Percentiles rank a stretch among this genome's conserved stretches.
Conservation (phyloP, 2,888 invertebrate genomes). For the Neria commutata region DNA sequence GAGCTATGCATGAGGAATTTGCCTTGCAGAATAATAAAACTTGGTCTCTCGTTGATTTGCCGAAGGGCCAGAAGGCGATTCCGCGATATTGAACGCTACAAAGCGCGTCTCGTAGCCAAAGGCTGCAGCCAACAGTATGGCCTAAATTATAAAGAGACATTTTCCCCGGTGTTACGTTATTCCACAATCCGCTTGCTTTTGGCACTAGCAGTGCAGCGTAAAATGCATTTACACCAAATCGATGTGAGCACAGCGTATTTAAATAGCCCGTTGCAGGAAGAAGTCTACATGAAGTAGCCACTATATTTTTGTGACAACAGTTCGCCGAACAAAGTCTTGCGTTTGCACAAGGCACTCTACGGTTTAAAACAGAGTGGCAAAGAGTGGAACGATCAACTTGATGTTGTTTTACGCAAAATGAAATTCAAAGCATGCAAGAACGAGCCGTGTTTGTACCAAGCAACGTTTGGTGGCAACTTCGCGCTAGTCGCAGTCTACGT, state of each 20-base stretch:
- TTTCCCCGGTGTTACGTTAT: slow-evolving; percentile 32
- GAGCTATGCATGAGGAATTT: neutral
- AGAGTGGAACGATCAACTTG: slow-evolving; percentile 35
- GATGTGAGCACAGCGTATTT: slow-evolving; percentile 34
- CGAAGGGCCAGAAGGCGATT: slow-evolving; percentile 23
- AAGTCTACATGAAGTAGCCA: slow-evolving; percentile 31
- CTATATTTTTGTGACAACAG: slow-evolving; percentile 11
- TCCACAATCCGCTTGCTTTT: slow-evolving; percentile 31
- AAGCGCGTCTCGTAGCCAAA: slow-evolving; percentile 31
- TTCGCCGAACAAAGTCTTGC: slow-evolving; percentile 18
- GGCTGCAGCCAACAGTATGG: slow-evolving; percentile 27
- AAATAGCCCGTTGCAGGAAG: slow-evolving; percentile 33
- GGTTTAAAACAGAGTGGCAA: slow-evolving; percentile 35
- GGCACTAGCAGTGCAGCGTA: slow-evolving; percentile 32
- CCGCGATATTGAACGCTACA: slow-evolving; percentile 25
- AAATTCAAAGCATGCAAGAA: slow-evolving; percentile 25
- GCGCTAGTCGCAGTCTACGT: slow-evolving; percentile 32
- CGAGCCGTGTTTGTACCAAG: slow-evolving; percentile 29
- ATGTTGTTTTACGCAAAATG: slow-evolving; percentile 25
- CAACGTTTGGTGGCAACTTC: slow-evolving; percentile 15
- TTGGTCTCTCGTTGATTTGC: slow-evolving; percentile 2
- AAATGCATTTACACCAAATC: slow-evolving; percentile 32
- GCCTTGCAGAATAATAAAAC: neutral
- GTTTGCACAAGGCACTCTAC: slow-evolving; percentile 34
- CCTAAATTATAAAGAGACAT: slow-evolving; percentile 29